A percentile compares a stretch with the other conserved stretches of the same genome.
phyloP scores from a whole-genome alignment of 2,797 vertebrate species.

The Darevskia mixta region DNA sequence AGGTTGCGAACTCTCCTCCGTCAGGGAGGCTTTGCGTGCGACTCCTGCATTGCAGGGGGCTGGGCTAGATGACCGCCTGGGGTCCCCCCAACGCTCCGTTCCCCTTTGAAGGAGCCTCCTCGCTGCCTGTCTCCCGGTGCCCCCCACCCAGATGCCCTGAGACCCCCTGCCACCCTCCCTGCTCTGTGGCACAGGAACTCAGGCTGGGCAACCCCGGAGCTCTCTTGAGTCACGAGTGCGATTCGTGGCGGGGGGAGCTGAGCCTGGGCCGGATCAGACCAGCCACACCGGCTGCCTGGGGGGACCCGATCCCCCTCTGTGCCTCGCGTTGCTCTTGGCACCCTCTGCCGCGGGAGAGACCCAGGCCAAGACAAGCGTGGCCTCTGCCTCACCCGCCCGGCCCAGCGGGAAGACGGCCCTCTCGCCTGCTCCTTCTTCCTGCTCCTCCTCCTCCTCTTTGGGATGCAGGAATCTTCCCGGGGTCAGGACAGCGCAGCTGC shows the following conservation, averaged over 20 bases:
- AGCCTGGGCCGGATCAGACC: constrained; percentile 1
- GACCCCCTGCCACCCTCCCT: neutral
- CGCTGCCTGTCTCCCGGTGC: neutral
- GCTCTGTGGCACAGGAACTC: neutral
- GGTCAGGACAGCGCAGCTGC: neutral
- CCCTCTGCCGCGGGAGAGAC: accelerated
- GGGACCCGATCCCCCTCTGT: constrained; percentile 2
- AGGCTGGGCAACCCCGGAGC: neutral
- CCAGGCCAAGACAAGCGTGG: constrained; percentile 61
- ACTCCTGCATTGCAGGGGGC: too few relatives aligned
- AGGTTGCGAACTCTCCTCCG: too few relatives aligned
- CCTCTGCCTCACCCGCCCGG: constrained; percentile 7
- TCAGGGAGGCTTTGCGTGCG: too few relatives aligned
- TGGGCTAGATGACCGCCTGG: too few relatives aligned
- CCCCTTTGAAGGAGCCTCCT: too few relatives aligned
- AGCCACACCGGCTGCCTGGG: neutral
- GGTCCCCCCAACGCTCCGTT: too few relatives aligned
- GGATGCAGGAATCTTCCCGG: neutral
- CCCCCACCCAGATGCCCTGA: too few relatives aligned
- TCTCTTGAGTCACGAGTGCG: neutral
- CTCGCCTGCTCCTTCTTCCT: neutral
- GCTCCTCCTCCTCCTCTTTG: neutral
- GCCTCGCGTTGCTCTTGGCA: constrained; percentile 52
- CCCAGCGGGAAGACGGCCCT: neutral
- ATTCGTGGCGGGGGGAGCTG: constrained; percentile 1